Evolutionary conservation across 2,888 invertebrate species (phyloP), one percentile per base, ranked within the genome.

Genomic region (Entomobrya proxima): DNA sequence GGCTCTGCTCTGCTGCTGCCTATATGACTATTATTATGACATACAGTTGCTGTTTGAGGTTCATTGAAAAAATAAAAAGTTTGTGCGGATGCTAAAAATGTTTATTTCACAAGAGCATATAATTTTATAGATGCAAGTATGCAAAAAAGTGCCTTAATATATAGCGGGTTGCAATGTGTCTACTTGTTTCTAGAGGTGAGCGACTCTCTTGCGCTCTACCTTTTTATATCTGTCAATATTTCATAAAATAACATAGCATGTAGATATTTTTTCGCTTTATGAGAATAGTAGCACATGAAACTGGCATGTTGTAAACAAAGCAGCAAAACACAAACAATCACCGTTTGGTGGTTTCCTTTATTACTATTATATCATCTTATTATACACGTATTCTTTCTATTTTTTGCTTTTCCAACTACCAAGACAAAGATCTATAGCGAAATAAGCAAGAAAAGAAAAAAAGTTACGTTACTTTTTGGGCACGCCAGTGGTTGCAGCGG

Each of bases 321-420:
- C 13, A 74, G 15, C 69, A 69, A 69, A 69, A 50, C 72, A 30
- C 32, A 74, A 69, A 74, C 74, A 83, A 83, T 83, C 83, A 76
- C 76, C 47, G 37, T 76, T 83, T 61, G 37, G 83, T 83, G 83
- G 83, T 83, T 74, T 74, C 18, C 74, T 74, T 76, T 76, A 61
- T 64, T 55, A 27, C 72, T n/a, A n/a, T 27, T 30, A 52, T 61
- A 47, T 64, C 35, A 64, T 58, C 55, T 58, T 76, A n/a, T n/a
- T n/a, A n/a, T n/a, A n/a, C n/a, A n/a, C n/a, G n/a, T n/a, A n/a
- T n/a, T n/a, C n/a, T n/a, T n/a, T n/a, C n/a, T n/a, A n/a, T n/a
- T 58, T 76, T 58, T 50, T 2, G 7, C 55, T 64, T 27, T 52
- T 40, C 13, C 40, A 69, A 40, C 40, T 21, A 18, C 21, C n/a